Evolutionary conservation across 1,140 invertebrate genomes (phyloP), one percentile per base, ranked within the genome.

Genomic region (Xylocopa sonorina): DNA sequence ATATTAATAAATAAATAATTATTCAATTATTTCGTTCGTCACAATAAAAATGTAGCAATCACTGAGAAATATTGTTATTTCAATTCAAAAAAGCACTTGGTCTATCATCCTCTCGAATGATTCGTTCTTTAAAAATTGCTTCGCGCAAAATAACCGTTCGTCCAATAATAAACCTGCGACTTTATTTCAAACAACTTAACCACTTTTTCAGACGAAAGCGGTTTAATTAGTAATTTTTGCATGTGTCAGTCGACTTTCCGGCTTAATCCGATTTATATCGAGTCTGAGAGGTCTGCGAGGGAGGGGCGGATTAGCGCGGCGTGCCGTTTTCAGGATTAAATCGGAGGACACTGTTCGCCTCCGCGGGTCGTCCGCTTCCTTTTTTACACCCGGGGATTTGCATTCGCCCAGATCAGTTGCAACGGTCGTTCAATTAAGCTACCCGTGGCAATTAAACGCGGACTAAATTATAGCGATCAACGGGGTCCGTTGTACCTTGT

Each of bases 291-390:
- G 32, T 48, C 62, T 12, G 43, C n/a, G n/a, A n/a, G n/a, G n/a
- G n/a, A 48, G 18, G 43, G 29, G 41, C 62, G 62, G 62, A 64
- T 64, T 64, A 64, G 27, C 16, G 16, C n/a, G 27, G 16, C 16
- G 24, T n/a, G 34, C 24, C 58, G 21, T 48, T 64, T 48, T 48
- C 62, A 9, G 62, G 43, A 64, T 64, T 64, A 64, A 64, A 48
- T 27, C 62, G 16, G n/a, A 16, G 27, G 32, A 64, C 43, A 48
- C 24, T 24, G 2, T 48, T 21, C 43, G n/a, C 24, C 27, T 64
- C 16, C 24, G 6, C 3, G 10, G n/a, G 21, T 18, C 12, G 10
- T 63, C 5, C 9, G 24, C 41, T 38, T 38, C 38, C 38, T 38
- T 38, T 46, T 29, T 41, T 32, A 64, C 21, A 48, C 41, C 3